A percentile compares a stretch with the other conserved stretches of the same genome.
Evolutionary conservation across 1,140 invertebrate species (phyloP).

Genomic region (Philotrypesis tridentata): DNA sequence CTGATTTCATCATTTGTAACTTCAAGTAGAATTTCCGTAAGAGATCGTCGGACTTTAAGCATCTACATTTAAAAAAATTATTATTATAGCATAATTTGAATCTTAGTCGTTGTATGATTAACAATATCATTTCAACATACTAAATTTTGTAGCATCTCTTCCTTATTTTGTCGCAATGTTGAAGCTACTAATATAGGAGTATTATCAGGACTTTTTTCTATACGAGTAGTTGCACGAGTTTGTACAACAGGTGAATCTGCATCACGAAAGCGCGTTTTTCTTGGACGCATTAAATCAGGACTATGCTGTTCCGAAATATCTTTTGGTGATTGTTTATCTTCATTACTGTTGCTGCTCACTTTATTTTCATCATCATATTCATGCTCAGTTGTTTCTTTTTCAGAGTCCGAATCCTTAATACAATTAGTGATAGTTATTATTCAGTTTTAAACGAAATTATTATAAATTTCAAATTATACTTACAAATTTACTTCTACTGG

Average conservation of each 20-base stretch:
- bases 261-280: constrained; percentile 71
- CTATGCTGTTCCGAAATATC: constrained; percentile 62
- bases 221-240: constrained; percentile 7
- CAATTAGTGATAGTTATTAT: neutral
- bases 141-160: constrained; percentile 74
- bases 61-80: constrained; percentile 78
- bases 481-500: constrained; percentile 89
- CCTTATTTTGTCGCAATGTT: constrained; percentile 63
- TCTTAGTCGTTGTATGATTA: neutral
- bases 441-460: neutral
- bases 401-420: constrained; percentile 74
- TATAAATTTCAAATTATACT: constrained; percentile 63
- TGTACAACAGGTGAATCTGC: constrained; percentile 63
- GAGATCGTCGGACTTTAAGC: constrained; percentile 86
- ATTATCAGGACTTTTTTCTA: constrained; percentile 60
- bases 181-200: constrained; percentile 18
- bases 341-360: constrained; percentile 54
- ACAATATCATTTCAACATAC: constrained; percentile 33
- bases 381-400: constrained; percentile 72
- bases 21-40: constrained; percentile 94
- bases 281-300: constrained; percentile 66
- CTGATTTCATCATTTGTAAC: constrained; percentile 93
- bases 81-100: constrained; percentile 28
- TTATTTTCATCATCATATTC: constrained; percentile 61
- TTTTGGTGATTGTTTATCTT: constrained; percentile 56